Evolutionary conservation across 1,140 invertebrate genomes (phyloP).

Genomic region (Drosophila parvula): DNA sequence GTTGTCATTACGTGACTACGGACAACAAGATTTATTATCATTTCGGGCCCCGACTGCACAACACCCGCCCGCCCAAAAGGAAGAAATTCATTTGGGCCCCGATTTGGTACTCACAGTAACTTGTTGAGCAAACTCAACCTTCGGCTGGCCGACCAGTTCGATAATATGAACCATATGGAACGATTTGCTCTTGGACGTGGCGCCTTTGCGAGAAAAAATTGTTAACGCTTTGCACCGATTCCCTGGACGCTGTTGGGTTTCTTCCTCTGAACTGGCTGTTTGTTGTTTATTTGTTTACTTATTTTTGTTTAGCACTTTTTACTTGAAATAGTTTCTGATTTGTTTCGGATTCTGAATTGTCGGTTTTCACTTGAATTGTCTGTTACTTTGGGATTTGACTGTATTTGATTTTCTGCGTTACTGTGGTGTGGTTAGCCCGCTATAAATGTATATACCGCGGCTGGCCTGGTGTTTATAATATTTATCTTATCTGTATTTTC

Average conservation of each 20-base stretch:
- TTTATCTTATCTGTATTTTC: slow-evolving; percentile 79
- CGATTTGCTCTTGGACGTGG: slow-evolving; percentile 80
- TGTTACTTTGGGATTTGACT: slow-evolving; percentile 56
- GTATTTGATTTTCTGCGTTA: slow-evolving; percentile 47
- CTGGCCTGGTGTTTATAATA: slow-evolving; percentile 39
- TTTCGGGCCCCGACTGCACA: slow-evolving; percentile 32
- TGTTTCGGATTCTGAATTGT: slow-evolving; percentile 10
- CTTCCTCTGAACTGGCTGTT: slow-evolving; percentile 33
- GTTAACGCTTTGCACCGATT: slow-evolving; percentile 59
- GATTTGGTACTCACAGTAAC: slow-evolving; percentile 82
- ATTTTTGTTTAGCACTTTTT: slow-evolving; percentile 37
- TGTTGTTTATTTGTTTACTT: slow-evolving; percentile 25
- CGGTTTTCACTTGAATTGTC: slow-evolving; percentile 58
- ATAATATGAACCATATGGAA: slow-evolving; percentile 84
- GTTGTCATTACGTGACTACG: slow-evolving; percentile 84
- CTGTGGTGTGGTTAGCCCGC: slow-evolving; percentile 29
- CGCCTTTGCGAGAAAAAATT: slow-evolving; percentile 77
- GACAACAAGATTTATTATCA: slow-evolving; percentile 83
- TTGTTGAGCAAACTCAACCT: slow-evolving; percentile 84
- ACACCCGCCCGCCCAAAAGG: slow-evolving; percentile 4
- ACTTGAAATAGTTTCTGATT: slow-evolving; percentile 29
- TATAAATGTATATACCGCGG: slow-evolving; percentile 33
- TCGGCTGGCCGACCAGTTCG: slow-evolving; percentile 84
- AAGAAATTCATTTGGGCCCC: slow-evolving; percentile 62
- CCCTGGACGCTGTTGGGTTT: slow-evolving; percentile 27